Percentiles rank a stretch among this genome's conserved stretches.
Evolutionary conservation across 2,797 vertebrate species (phyloP).

Genomic region (Megaceryle alcyon): DNA sequence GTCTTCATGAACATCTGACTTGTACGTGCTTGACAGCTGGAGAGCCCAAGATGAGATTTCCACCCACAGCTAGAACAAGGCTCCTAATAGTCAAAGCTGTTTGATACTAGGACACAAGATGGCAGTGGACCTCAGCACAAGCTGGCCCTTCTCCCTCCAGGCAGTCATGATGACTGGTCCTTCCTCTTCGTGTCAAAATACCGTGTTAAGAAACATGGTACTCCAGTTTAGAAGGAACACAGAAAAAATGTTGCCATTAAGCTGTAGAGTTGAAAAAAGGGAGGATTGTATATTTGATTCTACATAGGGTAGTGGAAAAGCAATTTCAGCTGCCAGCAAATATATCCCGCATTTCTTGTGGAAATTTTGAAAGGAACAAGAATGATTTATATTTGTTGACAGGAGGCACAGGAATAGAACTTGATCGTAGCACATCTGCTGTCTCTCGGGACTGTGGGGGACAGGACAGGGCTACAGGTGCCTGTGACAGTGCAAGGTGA

Average conservation of each 20-base stretch:
- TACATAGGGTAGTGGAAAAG: not conserved
- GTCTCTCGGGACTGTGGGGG: not conserved
- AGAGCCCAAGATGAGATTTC: not conserved
- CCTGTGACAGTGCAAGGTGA: not conserved
- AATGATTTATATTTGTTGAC: not conserved
- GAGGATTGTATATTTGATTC: not conserved
- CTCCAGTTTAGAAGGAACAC: not conserved
- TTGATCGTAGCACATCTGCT: rapidly evolving
- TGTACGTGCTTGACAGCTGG: not conserved
- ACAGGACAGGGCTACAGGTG: not conserved
- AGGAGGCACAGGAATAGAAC: not conserved
- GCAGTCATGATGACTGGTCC: not conserved
- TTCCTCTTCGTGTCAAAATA: not conserved
- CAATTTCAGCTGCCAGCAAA: not conserved
- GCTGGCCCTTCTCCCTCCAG: not conserved
- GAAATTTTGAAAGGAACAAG: not conserved
- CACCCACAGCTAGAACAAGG: not conserved
- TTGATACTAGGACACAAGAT: not conserved
- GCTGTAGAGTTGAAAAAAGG: not conserved
- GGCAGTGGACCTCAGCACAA: not conserved
- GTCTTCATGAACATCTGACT: not conserved
- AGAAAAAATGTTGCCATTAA: not conserved
- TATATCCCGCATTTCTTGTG: not conserved
- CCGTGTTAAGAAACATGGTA: not conserved
- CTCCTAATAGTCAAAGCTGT: not conserved